Evolutionary conservation across 2,888 invertebrate genomes (phyloP), one percentile per base, ranked within the genome.

Genomic region (Iselma pallidipennis): DNA sequence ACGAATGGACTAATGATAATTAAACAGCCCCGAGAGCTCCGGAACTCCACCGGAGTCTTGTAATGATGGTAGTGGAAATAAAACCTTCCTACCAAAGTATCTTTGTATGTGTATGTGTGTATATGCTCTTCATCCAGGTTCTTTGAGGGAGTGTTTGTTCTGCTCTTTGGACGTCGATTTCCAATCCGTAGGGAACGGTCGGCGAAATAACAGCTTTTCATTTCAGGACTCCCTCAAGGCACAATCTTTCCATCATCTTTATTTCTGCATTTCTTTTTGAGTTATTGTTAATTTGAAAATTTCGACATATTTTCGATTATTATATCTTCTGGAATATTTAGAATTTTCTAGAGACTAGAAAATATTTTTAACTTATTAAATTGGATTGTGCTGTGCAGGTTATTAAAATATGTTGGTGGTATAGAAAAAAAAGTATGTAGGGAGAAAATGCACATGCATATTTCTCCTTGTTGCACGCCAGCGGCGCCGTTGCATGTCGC

Each of bases 1-100:
- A 64, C 49, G 51, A 45, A 55, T 42, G 21, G 42, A 42, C 60
- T 64, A 59, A 65, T 61, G 58, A 65, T 65, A 65, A 61, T 65
- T 59, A 57, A 65, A 61, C 58, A 64, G 53, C 58, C 61, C 52
- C 37, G 29, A 51, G 50, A 23, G n/a, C 10, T 12, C 49, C 12
- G 53, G 31, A 23, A 14, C 7, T 25, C 25, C 21, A 45, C 14
- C 10, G 28, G 7, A 58, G 28, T 16, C 48, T 49, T 33, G 48
- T 33, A 29, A 48, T 37, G 49, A 5, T 23, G 45, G 21, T 45
- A 45, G 45, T 23, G 5, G 45, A 45, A 45, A 45, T 45, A 45
- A 45, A 45, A 23, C 45, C 23, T 4, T 12, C 45, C 45, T 21
- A 45, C 9, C n/a, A n/a, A n/a, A 28, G 2, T 16, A 37, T 16